Percentiles rank a stretch among this genome's conserved stretches.
phyloP scores from a whole-genome alignment of 2,797 vertebrate species.

The Garrulus glandarius region DNA sequence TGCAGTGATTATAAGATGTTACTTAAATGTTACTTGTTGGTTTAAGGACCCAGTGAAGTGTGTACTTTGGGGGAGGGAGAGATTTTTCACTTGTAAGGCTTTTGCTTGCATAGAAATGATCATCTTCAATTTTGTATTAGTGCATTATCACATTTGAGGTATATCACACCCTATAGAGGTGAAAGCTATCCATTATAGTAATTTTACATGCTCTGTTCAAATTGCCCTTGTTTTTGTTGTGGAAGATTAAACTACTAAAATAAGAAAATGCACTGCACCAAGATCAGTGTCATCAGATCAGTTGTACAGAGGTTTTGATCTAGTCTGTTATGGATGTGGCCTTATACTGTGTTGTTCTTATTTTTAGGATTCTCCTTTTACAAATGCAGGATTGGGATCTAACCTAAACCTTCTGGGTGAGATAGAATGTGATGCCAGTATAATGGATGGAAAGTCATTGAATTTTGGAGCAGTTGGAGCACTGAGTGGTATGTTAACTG shows the following conservation, averaged over 20 bases:
- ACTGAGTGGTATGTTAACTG: conserved; percentile 86
- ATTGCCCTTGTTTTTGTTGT: background rate
- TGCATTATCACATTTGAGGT: background rate
- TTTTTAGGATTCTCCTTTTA: conserved; percentile 96
- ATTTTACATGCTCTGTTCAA: background rate
- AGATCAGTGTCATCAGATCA: background rate
- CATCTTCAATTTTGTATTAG: background rate
- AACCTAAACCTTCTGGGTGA: conserved; percentile 96
- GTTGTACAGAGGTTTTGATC: background rate
- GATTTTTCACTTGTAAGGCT: background rate
- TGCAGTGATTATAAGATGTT: background rate
- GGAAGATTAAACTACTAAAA: background rate
- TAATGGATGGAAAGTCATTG: conserved; percentile 98
- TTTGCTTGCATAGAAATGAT: background rate
- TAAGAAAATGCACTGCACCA: background rate
- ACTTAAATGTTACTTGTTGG: background rate
- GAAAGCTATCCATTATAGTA: background rate
- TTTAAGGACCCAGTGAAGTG: background rate
- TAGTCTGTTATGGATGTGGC: background rate
- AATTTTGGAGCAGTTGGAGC: conserved; percentile 96
- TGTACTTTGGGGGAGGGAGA: background rate
- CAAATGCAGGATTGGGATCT: conserved; percentile 97
- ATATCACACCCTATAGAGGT: accelerated
- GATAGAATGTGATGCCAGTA: conserved; percentile 98
- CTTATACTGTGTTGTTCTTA: conserved; percentile 33